Evolutionary conservation across 2,888 invertebrate genomes (phyloP).

Genomic region (Sussaba pulchella): DNA sequence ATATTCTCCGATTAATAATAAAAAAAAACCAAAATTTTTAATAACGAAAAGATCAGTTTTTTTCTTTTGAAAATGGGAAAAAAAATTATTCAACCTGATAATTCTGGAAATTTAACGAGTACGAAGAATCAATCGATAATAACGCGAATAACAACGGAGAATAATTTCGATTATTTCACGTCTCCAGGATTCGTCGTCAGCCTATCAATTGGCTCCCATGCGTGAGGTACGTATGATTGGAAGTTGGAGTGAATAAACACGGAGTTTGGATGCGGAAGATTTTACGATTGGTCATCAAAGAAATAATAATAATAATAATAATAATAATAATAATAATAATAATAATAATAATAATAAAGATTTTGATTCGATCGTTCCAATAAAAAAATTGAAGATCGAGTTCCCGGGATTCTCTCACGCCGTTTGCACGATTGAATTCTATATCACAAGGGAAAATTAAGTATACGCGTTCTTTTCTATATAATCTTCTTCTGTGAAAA

Average conservation of each 20-base stretch:
- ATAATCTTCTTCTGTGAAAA: constrained; percentile 48
- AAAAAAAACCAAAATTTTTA: constrained; percentile 20
- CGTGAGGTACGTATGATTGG: constrained; percentile 62
- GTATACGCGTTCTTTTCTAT: constrained; percentile 74
- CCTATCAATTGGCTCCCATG: constrained; percentile 82
- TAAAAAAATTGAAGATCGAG: constrained; percentile 58
- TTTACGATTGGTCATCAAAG: not conserved
- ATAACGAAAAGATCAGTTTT: constrained; percentile 36
- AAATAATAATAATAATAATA: constrained; percentile 5
- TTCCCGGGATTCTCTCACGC: constrained; percentile 65
- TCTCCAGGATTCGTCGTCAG: constrained; percentile 76
- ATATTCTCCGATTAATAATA: constrained; percentile 29
- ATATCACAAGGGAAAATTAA: constrained; percentile 81
- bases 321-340: constrained; percentile 9
- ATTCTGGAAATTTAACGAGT: not conserved
- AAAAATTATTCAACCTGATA: not conserved
- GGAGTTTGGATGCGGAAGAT: constrained; percentile 25
- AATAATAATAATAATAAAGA: constrained; percentile 30
- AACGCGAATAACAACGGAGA: constrained; percentile 1
- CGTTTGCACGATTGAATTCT: constrained; percentile 64
- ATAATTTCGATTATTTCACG: constrained; percentile 7
- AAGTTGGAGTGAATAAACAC: constrained; percentile 42
- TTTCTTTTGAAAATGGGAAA: not conserved
- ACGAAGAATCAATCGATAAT: not conserved
- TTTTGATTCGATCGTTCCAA: constrained; percentile 63